Evolutionary conservation across 2,888 invertebrate species (phyloP).

Genomic region (Neoaliturus tenellus): DNA sequence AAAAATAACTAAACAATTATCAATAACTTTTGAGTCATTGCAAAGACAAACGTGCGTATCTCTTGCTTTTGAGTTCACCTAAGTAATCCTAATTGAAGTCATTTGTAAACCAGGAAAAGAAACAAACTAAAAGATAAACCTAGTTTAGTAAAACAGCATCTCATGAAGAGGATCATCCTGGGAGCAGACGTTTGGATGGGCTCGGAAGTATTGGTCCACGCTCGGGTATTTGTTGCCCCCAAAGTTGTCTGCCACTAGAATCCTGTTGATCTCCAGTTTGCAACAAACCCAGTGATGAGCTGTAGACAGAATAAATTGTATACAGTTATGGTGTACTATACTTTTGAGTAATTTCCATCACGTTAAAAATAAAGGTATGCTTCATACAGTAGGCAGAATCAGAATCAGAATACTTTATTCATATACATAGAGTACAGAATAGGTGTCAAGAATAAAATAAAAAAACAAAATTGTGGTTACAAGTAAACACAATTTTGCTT

Average conservation of each 20-base stretch:
- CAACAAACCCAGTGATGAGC: slow-evolving; percentile 88
- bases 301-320: slow-evolving; percentile 72
- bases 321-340: neutral
- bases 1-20: too few species aligned
- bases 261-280: slow-evolving; percentile 83
- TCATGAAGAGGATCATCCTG: neutral
- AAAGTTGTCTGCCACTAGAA: slow-evolving; percentile 86
- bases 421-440: too few species aligned
- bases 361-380: neutral
- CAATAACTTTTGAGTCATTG: too few species aligned
- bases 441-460: too few species aligned
- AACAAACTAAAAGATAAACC: too few species aligned
- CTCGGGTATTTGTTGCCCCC: slow-evolving; percentile 86
- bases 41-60: too few species aligned
- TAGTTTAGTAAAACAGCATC: neutral
- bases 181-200: slow-evolving; percentile 68
- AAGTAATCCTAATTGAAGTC: too few species aligned
- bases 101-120: too few species aligned
- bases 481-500: too few species aligned
- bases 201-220: slow-evolving; percentile 78
- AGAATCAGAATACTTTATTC: too few species aligned
- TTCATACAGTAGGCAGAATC: too few species aligned
- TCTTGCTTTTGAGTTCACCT: too few species aligned
- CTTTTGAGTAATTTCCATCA: neutral
- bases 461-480: neutral